phyloP scores from a whole-genome alignment of 1,140 invertebrate species.

The Drosophila parabipectinata region DNA sequence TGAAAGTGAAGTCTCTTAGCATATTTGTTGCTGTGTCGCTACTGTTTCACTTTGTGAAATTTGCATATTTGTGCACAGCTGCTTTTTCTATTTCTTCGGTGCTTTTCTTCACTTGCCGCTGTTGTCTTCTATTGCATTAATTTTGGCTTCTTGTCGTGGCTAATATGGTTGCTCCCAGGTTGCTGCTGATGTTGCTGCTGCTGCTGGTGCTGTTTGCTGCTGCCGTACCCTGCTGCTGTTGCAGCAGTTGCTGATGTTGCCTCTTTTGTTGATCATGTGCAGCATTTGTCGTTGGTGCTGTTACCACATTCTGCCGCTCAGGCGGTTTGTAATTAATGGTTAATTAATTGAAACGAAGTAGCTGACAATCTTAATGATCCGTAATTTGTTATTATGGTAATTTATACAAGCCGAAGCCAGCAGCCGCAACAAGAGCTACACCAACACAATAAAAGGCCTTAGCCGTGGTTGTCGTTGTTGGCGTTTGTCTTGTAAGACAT shows the following conservation, averaged over 20 bases:
- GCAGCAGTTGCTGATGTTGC: conserved; percentile 40
- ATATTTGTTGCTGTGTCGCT: conserved; percentile 64
- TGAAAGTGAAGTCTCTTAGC: conserved; percentile 82
- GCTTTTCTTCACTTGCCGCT: conserved; percentile 74
- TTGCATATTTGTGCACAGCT: conserved; percentile 79
- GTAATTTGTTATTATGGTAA: conserved; percentile 83
- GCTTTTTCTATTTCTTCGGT: conserved; percentile 62
- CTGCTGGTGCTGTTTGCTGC: neutral
- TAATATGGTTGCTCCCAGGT: conserved; percentile 64
- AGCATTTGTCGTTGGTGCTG: conserved; percentile 76
- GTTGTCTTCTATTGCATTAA: conserved; percentile 77
- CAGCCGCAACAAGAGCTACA: conserved; percentile 54
- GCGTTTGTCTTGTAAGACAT: conserved; percentile 71
- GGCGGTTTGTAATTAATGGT: conserved; percentile 82
- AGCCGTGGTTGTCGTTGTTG: conserved; percentile 28
- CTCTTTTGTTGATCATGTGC: conserved; percentile 62
- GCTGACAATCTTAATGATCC: conserved; percentile 82
- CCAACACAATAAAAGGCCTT: conserved; percentile 68
- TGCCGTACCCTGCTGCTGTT: conserved; percentile 22
- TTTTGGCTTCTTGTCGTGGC: conserved; percentile 75
- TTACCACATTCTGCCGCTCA: conserved; percentile 80
- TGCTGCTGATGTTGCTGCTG: conserved; percentile 33
- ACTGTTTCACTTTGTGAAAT: conserved; percentile 76
- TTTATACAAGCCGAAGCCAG: conserved; percentile 70
- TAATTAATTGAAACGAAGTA: conserved; percentile 83